These are phyloP conservation scores for Burhinus oedicnemus DNA, from an alignment of 2,113 vertebrate species.

Conservation along the genomic window DNA sequence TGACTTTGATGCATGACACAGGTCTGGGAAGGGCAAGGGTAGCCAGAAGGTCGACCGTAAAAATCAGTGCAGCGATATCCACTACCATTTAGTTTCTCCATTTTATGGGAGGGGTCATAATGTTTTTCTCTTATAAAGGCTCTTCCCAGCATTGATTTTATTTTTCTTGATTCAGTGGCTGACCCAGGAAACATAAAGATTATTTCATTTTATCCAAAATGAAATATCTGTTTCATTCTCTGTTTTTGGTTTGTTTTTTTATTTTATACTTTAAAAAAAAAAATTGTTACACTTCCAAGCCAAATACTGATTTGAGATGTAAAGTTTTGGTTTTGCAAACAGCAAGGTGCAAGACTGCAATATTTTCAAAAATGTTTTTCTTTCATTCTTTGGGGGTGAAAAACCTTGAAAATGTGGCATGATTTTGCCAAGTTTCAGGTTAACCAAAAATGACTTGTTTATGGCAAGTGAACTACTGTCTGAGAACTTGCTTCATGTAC, in stretches of 20 bases:
- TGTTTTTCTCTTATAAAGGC: background rate
- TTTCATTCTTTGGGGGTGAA: background rate
- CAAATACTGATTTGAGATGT: background rate
- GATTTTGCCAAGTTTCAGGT: background rate
- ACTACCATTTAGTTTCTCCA: background rate
- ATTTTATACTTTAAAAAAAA: background rate
- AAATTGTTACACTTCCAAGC: background rate
- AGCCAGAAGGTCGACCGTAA: slow-evolving; percentile 11
- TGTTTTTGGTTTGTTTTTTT: background rate
- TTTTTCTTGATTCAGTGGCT: background rate
- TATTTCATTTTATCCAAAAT: background rate
- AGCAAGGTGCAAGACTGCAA: background rate
- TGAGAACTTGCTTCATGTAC: background rate
- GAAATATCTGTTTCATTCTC: background rate
- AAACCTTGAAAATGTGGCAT: background rate
- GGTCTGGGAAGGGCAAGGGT: slow-evolving; percentile 48
- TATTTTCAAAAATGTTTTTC: background rate
- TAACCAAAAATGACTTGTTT: slow-evolving; percentile 30
- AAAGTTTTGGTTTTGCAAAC: background rate
- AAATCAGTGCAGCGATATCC: background rate
- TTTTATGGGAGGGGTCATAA: background rate
- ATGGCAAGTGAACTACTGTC: background rate
- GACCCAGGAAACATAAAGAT: background rate
- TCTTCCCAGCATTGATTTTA: slow-evolving; percentile 27
- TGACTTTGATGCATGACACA: slow-evolving; percentile 21